Evolutionary conservation across 2,888 invertebrate genomes (phyloP).

Genomic region (Ophion ellenae): DNA sequence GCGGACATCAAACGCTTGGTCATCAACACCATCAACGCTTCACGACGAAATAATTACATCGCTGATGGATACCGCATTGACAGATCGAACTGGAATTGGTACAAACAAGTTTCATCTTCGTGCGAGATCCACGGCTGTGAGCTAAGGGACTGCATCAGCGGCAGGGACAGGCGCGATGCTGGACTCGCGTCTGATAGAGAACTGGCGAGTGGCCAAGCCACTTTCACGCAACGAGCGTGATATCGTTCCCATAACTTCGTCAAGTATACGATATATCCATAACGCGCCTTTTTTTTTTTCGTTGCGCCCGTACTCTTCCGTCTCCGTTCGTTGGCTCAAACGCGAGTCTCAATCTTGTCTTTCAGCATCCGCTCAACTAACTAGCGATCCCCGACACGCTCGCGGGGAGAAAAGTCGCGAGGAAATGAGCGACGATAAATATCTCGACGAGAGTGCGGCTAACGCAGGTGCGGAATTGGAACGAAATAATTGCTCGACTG

Average conservation of each 20-base stretch:
- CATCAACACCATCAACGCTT: not conserved
- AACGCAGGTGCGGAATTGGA: constrained; percentile 41
- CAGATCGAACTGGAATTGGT: constrained; percentile 7
- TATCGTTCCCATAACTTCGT: constrained; percentile 74
- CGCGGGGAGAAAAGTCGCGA: constrained; percentile 8
- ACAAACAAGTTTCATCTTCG: not conserved
- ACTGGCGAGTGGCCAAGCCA: constrained; percentile 75
- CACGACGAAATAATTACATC: not conserved
- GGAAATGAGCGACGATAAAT: constrained; percentile 48
- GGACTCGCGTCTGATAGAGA: constrained; percentile 42
- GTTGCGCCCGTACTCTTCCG: constrained; percentile 25
- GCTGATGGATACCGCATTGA: not conserved
- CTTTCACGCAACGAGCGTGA: constrained; percentile 76
- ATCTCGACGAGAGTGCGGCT: constrained; percentile 11
- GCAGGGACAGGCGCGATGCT: constrained; percentile 19
- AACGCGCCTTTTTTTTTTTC: constrained; percentile 62
- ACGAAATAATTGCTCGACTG: constrained; percentile 35
- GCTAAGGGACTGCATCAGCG: constrained; percentile 16
- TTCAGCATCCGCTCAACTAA: constrained; percentile 40
- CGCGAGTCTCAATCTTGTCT: constrained; percentile 44
- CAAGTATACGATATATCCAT: constrained; percentile 17
- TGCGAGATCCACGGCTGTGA: not conserved
- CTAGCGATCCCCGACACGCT: constrained; percentile 14
- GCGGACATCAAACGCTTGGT: not conserved
- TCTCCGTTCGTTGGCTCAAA: constrained; percentile 35